Evolutionary conservation across 2,888 invertebrate genomes (phyloP), one percentile per base, ranked within the genome.

Genomic region (Acronicta psi): DNA sequence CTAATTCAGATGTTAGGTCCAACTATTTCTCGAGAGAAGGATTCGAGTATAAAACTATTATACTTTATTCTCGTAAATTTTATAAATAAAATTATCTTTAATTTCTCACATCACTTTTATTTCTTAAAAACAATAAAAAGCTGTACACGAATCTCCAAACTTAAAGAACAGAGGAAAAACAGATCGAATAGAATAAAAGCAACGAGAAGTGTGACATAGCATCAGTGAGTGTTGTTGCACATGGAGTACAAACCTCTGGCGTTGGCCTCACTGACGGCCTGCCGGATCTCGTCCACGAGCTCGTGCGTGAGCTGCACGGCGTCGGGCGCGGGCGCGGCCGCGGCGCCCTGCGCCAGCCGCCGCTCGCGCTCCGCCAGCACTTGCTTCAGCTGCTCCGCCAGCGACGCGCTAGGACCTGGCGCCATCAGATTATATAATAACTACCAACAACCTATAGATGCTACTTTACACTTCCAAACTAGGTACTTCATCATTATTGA

Each of bases 231-330:
- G 73, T 41, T 16, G 47, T 17, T 16, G 56, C 45, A 9, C 17
- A 29, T 46, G 42, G 40, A 10, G 50, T 59, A 84, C 84, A 62
- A 76, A 97, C 97, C 97, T 96, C 97, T 95, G 70, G 97, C 97
- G 94, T 97, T 97, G 74, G 97, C 97, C 93, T 98, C 97, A 90
- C 96, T 97, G 81, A 98, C 98, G 79, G 98, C 97, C 90, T 97
- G 97, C 69, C 97, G 95, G 83, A 98, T 98, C 95, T 98, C 98
- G 90, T 97, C 97, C 73, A 97, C 96, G 75, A 98, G 95, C 85
- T 97, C 96, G 92, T 97, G 97, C 81, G 97, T 96, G 83, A 96
- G 96, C 89, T 95, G 96, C 90, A 96, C 96, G 75, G 96, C 94
- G 89, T 95, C 96, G 75, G 95, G 96, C 81, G n/a, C n/a, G n/a